Evolutionary conservation across 2,888 invertebrate species (phyloP), one percentile per base, ranked within the genome.

Genomic region (Hemicrepidius hirtus): DNA sequence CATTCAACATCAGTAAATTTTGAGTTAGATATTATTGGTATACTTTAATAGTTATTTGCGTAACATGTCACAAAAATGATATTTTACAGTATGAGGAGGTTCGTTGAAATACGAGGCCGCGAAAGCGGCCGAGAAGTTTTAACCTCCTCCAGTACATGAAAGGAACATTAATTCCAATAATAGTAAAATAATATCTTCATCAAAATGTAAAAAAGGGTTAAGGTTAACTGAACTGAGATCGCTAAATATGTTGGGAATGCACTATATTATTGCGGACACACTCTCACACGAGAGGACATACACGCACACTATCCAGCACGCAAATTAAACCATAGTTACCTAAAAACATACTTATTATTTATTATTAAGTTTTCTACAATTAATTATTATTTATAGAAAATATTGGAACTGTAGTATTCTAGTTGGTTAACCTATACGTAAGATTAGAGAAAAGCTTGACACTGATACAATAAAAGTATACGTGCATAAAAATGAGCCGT

Each of bases 401-500:
- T 46, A 20, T 46, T 1, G 18, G 9, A 32, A 32, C 7, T 6
- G 7, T 32, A 46, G 10, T 20, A 18, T 46, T 16, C 46, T 10
- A 16, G 16, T 7, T 9, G 18, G 46, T 46, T 18, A 46, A 46
- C 20, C 10, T 18, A 46, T 32, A n/a, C n/a, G 32, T 16, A 46
- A 46, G 12, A 21, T 44, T 28, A 3, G 44, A 16, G 60, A 62
- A 71, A 66, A 12, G 37, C 59, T 60, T 62, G 66, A 50, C 32
- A 67, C 55, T 68, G 67, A 72, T 68, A 72, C 68, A 55, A 63
- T 63, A 68, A 72, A 71, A 72, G 32, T 72, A 63, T 72, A 72
- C 68, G 67, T 72, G 68, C 72, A 84, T 84, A 84, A 82, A 84
- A 84, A 84, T 84, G 82, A 84, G 82, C 81, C 80, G 79, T 83